Evolutionary conservation across 2,888 invertebrate genomes (phyloP).

Genomic region (Hirtodrosophila alboralis): DNA sequence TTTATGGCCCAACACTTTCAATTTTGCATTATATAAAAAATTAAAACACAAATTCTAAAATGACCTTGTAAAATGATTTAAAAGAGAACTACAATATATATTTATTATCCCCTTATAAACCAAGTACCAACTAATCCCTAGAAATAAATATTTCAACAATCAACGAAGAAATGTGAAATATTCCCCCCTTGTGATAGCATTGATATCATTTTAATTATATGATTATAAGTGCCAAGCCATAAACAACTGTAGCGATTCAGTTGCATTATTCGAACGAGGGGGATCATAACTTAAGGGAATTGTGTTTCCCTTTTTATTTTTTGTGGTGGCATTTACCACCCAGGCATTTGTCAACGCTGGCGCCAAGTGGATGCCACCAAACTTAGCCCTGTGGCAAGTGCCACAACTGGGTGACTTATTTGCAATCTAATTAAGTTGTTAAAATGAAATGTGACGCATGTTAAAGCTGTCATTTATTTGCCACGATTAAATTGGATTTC

Average conservation of each 20-base stretch:
- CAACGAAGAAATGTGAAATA: conserved; percentile 1
- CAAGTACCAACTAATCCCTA: neutral
- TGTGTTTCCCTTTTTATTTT: conserved; percentile 6
- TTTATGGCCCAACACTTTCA: too few relatives aligned
- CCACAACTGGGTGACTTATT: conserved; percentile 63
- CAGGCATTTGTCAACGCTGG: conserved; percentile 75
- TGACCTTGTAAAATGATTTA: too few relatives aligned
- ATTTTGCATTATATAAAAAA: too few relatives aligned
- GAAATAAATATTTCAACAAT: neutral
- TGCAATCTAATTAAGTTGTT: conserved; percentile 75
- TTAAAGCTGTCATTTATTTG: conserved; percentile 48
- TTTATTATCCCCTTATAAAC: too few relatives aligned
- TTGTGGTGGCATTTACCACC: conserved; percentile 66
- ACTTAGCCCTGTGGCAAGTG: conserved; percentile 36
- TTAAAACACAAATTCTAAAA: too few relatives aligned
- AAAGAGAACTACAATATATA: too few relatives aligned
- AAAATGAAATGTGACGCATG: conserved; percentile 71
- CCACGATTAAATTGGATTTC: conserved; percentile 46
- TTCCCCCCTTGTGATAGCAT: conserved; percentile 30
- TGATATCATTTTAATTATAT: conserved; percentile 65
- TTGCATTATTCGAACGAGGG: conserved; percentile 20
- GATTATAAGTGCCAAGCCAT: conserved; percentile 52
- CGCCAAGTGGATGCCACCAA: conserved; percentile 58
- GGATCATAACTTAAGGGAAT: conserved; percentile 14
- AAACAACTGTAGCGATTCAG: conserved; percentile 44